Evolutionary conservation across 1,140 invertebrate species (phyloP).

Genomic region (Vanessa atalanta): DNA sequence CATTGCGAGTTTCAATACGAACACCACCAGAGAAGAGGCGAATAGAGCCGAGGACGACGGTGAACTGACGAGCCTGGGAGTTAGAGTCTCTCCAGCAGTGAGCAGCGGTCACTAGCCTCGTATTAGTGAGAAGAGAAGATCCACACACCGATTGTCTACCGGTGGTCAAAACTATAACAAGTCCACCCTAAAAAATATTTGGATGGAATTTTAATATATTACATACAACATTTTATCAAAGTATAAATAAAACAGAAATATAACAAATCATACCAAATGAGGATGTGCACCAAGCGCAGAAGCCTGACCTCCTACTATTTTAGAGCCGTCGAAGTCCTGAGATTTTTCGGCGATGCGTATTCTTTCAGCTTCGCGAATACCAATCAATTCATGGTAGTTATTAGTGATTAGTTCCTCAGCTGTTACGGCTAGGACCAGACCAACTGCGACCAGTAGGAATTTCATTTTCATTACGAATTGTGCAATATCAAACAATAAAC

Average conservation of each 20-base stretch:
- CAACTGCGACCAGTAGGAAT: slow-evolving; percentile 9
- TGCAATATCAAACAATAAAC: background rate
- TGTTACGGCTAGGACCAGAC: slow-evolving; percentile 1
- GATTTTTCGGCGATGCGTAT: slow-evolving; percentile 9
- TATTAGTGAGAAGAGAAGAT: slow-evolving; percentile 29
- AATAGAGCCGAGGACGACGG: slow-evolving; percentile 31
- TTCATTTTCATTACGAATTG: slow-evolving; percentile 11
- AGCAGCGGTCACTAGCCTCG: slow-evolving; percentile 24
- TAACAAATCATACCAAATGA: slow-evolving; percentile 15
- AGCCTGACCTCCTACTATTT: slow-evolving; percentile 19
- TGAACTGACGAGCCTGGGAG: slow-evolving; percentile 21
- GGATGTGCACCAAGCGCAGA: slow-evolving; percentile 7
- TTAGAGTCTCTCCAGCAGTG: slow-evolving; percentile 23
- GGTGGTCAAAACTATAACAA: slow-evolving; percentile 24
- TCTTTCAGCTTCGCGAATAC: slow-evolving; percentile 14
- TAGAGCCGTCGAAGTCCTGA: slow-evolving; percentile 26
- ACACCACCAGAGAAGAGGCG: slow-evolving; percentile 26
- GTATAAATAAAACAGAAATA: background rate
- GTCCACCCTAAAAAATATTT: slow-evolving; percentile 25
- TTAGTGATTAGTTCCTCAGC: slow-evolving; percentile 20
- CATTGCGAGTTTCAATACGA: slow-evolving; percentile 15
- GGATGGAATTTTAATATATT: background rate
- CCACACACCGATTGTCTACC: slow-evolving; percentile 29
- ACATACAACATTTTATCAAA: no score
- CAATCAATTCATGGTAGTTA: slow-evolving; percentile 22